Conservation (phyloP, 2,888 invertebrate species). For the Margaritifera margaritifera region DNA sequence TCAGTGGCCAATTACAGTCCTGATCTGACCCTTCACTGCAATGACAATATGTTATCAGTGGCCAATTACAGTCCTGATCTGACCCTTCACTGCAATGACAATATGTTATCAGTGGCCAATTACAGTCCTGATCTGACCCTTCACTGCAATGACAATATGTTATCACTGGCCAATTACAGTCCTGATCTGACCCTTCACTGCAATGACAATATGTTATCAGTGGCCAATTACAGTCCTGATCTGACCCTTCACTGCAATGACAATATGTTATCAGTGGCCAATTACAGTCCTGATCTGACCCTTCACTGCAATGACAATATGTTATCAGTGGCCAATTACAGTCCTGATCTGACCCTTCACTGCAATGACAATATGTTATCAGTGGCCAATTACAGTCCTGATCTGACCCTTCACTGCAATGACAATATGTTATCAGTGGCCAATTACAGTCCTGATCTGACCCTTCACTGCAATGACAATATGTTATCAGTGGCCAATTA, state of each 20-base stretch:
- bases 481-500: conserved; percentile 64
- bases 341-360: conserved; percentile 71
- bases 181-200: conserved; percentile 71
- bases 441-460: conserved; percentile 70
- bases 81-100: conserved; percentile 63
- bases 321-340: conserved; percentile 65
- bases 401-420: conserved; percentile 70
- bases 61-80: conserved; percentile 71
- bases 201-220: too few species aligned
- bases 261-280: conserved; percentile 57
- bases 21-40: conserved; percentile 70
- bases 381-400: conserved; percentile 69
- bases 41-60: conserved; percentile 33
- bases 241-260: conserved; percentile 66
- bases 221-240: conserved; percentile 72
- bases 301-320: conserved; percentile 46
- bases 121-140: conserved; percentile 70
- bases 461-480: conserved; percentile 61
- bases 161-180: conserved; percentile 68
- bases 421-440: conserved; percentile 48
- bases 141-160: conserved; percentile 45
- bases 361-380: conserved; percentile 26
- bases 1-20: conserved; percentile 69
- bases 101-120: conserved; percentile 62
- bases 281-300: conserved; percentile 71